Base-by-base conservation (phyloP, 2,113 vertebrate species). In the Spermophilus dauricus region DNA sequence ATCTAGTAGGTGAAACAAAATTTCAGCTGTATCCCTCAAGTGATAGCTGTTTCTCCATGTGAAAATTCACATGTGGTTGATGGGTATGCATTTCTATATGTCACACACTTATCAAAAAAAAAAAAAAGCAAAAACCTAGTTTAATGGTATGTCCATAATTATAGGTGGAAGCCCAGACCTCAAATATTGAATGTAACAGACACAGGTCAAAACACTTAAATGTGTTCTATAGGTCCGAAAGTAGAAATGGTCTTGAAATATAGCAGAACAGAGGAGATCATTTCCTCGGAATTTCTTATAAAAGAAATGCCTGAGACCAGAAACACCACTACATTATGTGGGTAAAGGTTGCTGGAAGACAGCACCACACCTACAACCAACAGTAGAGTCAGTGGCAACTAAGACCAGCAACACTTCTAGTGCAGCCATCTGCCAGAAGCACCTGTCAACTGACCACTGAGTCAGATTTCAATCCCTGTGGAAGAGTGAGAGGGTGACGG, bases 401-500 rank as follows among this genome's bases (percentile, higher is more conserved):
- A 56, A 78, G 48, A 69, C 24, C 3, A 0, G n/a, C 18, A 34
- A 2, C 14, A 39, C 39, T 39, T 53, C 32, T 13, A 6, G 1
- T 2, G 1, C 30, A 18, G 13, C 16, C 9, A 1, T 4, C n/a
- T 11, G 9, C 11, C 5, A 77, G 63, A 67, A 53, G 20, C 0
- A 0, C 11, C 58, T 95, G 80, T 42, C 51, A 67, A 7, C 24
- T 92, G 90, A 56, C 65, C 48, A 34, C 8, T 7, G 24, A 61
- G 83, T 48, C 42, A 14, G 56, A 39, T 22, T 39, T 39, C n/a
- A 14, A 1, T 3, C 65, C 34, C 26, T 2, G 1, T 0, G 9
- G 73, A 63, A 42, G 17, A n/a, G 18, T 7, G 22, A 75, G 37
- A 65, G 32, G 75, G 37, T 45, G 85, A 53, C 1, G 7, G 0